Conservation (phyloP, 92 coral and sea anemone genomes). For the Zoanthus sociatus region DNA sequence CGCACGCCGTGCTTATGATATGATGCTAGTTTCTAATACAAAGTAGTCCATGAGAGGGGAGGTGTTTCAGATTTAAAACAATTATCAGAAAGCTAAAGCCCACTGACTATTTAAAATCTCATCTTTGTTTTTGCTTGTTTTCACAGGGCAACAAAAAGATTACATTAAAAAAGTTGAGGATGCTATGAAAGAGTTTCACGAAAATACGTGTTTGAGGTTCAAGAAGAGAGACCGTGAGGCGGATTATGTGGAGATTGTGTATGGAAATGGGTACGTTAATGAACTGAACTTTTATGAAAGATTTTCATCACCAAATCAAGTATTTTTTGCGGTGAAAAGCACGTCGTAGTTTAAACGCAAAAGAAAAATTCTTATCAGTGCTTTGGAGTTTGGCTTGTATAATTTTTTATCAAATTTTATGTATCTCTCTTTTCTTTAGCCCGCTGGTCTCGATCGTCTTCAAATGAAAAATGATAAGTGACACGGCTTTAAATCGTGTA, state of each 20-base stretch:
- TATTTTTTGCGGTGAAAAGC: too few relatives aligned
- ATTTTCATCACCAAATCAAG: neutral
- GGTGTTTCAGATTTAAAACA: neutral
- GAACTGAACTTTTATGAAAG: neutral
- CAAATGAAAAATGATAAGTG: too few relatives aligned
- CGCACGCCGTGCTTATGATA: neutral
- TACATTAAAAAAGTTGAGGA: conserved; percentile 16
- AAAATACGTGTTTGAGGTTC: conserved; percentile 13
- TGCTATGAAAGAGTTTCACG: conserved; percentile 14
- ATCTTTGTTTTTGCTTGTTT: neutral
- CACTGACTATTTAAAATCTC: neutral
- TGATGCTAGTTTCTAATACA: neutral
- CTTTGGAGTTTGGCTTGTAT: too few relatives aligned
- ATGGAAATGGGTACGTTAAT: conserved; percentile 30
- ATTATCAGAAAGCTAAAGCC: too few relatives aligned
- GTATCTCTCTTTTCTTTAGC: too few relatives aligned
- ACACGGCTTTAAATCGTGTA: too few relatives aligned
- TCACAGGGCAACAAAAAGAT: neutral
- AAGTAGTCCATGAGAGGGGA: neutral
- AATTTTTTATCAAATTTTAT: too few relatives aligned
- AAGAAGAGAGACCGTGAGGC: conserved; percentile 12
- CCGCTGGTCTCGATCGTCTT: too few relatives aligned
- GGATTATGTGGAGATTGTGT: conserved; percentile 28
- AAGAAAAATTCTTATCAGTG: too few relatives aligned
- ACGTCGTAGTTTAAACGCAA: too few relatives aligned